Evolutionary conservation across 2,797 vertebrate species (phyloP).

Genomic region (Tamandua tetradactyla): DNA sequence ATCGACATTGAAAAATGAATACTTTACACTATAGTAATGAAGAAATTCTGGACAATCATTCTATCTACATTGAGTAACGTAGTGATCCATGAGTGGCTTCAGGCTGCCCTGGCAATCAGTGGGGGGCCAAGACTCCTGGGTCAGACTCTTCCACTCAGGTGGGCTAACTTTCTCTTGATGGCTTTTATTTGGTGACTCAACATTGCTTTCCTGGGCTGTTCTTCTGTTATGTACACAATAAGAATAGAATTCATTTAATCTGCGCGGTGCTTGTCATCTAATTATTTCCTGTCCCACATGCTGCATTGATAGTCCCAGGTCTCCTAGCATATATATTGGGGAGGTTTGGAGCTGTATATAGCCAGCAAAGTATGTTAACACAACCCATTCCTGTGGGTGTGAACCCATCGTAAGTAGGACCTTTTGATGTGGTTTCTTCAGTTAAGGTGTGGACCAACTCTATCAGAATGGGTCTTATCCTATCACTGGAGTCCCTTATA

Average conservation of each 20-base stretch:
- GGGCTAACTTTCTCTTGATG: not conserved
- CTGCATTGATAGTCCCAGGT: not conserved
- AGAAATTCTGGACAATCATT: not conserved
- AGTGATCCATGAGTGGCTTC: not conserved
- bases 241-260: not conserved
- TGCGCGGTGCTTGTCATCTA: not conserved
- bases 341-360: no score
- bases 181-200: not conserved
- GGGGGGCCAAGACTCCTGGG: not conserved
- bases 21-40: not conserved
- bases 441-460: no score
- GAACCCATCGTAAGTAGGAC: not conserved
- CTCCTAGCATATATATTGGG: not conserved
- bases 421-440: no score
- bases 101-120: not conserved
- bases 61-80: not conserved
- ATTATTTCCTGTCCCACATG: conserved; percentile 28
- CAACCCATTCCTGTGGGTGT: no score
- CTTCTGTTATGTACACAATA: not conserved
- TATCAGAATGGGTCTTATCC: no score
- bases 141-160: not conserved
- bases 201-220: not conserved
- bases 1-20: conserved; percentile 37
- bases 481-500: no score
- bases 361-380: no score